Evolutionary conservation across 2,888 invertebrate genomes (phyloP).

Genomic region (Metacarcinus magister): DNA sequence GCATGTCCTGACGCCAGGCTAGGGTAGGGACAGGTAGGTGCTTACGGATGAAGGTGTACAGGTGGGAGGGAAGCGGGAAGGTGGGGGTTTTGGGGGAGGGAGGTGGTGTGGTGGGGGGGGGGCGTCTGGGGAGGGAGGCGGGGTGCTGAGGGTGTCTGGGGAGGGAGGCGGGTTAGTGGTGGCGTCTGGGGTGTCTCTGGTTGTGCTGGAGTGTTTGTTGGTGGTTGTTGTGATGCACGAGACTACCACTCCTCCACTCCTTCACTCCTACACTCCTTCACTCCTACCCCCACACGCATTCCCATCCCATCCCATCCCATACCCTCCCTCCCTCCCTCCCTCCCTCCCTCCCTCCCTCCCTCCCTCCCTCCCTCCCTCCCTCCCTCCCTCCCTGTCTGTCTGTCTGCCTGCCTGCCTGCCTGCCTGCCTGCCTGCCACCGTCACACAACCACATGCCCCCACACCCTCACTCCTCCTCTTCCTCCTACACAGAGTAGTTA

Average conservation of each 20-base stretch:
- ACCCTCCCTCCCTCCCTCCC: not conserved
- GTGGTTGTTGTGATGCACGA: slow-evolving; percentile 9
- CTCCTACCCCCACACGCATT: not conserved
- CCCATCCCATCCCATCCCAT: not conserved
- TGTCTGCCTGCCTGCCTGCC: not conserved
- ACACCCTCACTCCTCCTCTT: not conserved
- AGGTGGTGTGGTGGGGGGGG: not conserved
- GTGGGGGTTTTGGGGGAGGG: not conserved
- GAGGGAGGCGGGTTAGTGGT: not conserved
- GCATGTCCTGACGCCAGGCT: not conserved
- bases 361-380: not conserved
- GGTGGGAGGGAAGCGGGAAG: not conserved
- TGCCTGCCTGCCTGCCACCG: not conserved
- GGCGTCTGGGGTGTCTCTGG: not conserved
- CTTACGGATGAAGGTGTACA: not conserved
- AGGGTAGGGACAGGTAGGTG: not conserved
- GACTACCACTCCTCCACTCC: not conserved
- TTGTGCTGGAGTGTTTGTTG: not conserved
- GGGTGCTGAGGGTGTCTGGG: not conserved
- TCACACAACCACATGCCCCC: not conserved
- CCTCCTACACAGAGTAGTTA: too few relatives aligned
- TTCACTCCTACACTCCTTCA: not conserved
- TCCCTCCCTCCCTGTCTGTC: not conserved
- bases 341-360: not conserved
- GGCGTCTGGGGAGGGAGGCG: not conserved